Percentiles rank a stretch among this genome's conserved stretches.
Conservation (phyloP, 1,140 invertebrate species). For the Chlorops oryzae region DNA sequence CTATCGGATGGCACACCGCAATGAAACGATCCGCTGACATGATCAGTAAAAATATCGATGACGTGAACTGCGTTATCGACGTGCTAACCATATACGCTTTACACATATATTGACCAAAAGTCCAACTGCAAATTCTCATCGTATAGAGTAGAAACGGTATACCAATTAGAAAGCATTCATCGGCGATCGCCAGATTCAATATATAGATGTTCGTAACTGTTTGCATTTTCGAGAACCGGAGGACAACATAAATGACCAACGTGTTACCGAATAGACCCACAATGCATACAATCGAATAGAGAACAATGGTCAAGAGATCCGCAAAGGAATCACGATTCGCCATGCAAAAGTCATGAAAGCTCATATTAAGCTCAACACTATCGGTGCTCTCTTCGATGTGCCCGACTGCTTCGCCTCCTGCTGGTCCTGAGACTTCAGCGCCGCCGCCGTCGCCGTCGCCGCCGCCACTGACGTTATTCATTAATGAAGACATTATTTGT, state of each 20-base stretch:
- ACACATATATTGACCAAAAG: slow-evolving; percentile 86
- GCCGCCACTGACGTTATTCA: no score
- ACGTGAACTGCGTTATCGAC: slow-evolving; percentile 93
- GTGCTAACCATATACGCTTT: slow-evolving; percentile 91
- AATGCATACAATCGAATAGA: slow-evolving; percentile 78
- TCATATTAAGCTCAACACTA: no score
- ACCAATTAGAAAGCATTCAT: slow-evolving; percentile 89
- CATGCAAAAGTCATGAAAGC: slow-evolving; percentile 29
- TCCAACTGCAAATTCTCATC: slow-evolving; percentile 78
- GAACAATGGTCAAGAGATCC: slow-evolving; percentile 47
- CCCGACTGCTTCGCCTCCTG: no score
- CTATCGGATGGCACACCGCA: slow-evolving; percentile 92
- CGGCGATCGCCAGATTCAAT: slow-evolving; percentile 88
- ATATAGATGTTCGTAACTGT: slow-evolving; percentile 97
- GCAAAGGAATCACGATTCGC: slow-evolving; percentile 52
- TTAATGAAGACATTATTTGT: no score
- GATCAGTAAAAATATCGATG: slow-evolving; percentile 86
- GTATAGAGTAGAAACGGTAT: slow-evolving; percentile 90
- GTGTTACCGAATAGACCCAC: slow-evolving; percentile 88
- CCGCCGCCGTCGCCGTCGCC: no score
- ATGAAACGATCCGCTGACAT: slow-evolving; percentile 95
- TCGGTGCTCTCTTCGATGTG: no score
- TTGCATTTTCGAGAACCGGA: slow-evolving; percentile 94
- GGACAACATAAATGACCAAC: slow-evolving; percentile 90
- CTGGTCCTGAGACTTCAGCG: no score